Conservation (phyloP, 2,797 vertebrate genomes). For the Columba guinea region DNA sequence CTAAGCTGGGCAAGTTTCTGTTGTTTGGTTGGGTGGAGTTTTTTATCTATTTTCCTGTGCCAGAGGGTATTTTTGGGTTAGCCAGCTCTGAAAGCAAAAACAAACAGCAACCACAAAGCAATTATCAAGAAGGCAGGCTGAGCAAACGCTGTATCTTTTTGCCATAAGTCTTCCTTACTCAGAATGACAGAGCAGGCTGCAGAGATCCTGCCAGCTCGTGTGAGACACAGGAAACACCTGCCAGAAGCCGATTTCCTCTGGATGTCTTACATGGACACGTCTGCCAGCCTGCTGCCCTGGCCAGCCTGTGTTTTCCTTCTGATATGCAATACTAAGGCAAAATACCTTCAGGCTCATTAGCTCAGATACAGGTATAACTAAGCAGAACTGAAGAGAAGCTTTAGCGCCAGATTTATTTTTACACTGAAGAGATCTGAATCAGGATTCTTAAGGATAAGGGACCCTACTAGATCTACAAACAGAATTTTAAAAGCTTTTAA, state of each 20-base stretch:
- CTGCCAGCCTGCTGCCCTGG: not conserved
- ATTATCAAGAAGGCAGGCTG: conserved; percentile 24
- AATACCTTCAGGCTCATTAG: not conserved
- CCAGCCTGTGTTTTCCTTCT: not conserved
- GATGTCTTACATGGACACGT: not conserved
- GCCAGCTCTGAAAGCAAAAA: not conserved
- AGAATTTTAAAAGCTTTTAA: not conserved
- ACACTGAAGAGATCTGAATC: not conserved
- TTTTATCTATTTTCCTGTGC: not conserved
- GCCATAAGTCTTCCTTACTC: conserved; percentile 39
- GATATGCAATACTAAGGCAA: not conserved
- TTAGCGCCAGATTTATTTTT: not conserved
- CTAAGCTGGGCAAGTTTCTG: not conserved
- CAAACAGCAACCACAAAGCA: conserved; percentile 37
- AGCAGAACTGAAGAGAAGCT: not conserved
- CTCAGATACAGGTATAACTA: not conserved
- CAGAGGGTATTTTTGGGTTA: not conserved
- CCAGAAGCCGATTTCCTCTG: not conserved
- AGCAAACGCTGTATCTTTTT: not conserved
- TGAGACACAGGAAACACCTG: conserved; percentile 43
- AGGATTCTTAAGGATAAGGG: not conserved
- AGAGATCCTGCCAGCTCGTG: fast-evolving
- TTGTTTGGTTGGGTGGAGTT: not conserved
- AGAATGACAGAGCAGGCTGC: not conserved
- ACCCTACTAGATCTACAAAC: not conserved